Percentiles rank a stretch among this genome's conserved stretches.
Conservation (phyloP, 2,113 vertebrate genomes). For the Callopanchax toddi region DNA sequence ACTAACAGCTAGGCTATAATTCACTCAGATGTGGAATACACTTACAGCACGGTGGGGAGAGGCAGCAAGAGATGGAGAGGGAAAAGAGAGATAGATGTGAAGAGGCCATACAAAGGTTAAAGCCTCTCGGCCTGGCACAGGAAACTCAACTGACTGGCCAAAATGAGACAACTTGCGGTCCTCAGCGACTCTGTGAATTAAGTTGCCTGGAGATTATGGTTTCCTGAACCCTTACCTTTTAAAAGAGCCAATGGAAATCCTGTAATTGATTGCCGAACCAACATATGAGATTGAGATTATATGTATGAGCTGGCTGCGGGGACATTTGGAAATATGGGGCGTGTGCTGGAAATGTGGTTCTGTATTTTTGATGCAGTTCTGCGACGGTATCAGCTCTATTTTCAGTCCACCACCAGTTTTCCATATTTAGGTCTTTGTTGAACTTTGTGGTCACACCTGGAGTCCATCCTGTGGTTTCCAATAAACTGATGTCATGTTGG, state of each 20-base stretch:
- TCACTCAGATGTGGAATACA: slow-evolving; percentile 71
- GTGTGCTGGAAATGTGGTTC: slow-evolving; percentile 53
- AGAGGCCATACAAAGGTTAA: slow-evolving; percentile 54
- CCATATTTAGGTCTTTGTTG: not conserved
- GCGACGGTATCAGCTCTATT: not conserved
- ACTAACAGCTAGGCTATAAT: slow-evolving; percentile 70
- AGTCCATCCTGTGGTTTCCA: not conserved
- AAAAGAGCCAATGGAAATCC: slow-evolving; percentile 33
- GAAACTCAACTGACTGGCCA: slow-evolving; percentile 44
- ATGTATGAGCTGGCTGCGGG: slow-evolving; percentile 32
- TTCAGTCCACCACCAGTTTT: slow-evolving; percentile 7
- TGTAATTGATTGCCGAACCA: slow-evolving; percentile 38
- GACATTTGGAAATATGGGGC: slow-evolving; percentile 39
- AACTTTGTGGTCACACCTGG: slow-evolving; percentile 2
- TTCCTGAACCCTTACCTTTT: slow-evolving; percentile 42
- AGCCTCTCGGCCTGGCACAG: slow-evolving; percentile 56
- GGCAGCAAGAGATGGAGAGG: slow-evolving; percentile 36
- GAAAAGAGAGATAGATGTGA: slow-evolving; percentile 40
- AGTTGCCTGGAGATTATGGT: slow-evolving; percentile 54
- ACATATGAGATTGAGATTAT: slow-evolving; percentile 54
- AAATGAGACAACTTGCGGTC: slow-evolving; percentile 49
- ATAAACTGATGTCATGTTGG: not conserved
- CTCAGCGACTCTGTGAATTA: slow-evolving; percentile 53
- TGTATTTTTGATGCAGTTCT: slow-evolving; percentile 37
- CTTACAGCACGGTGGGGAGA: slow-evolving; percentile 51